Evolutionary conservation across 2,113 vertebrate species (phyloP), one percentile per base, ranked within the genome.

Genomic region (Coturnix japonica): DNA sequence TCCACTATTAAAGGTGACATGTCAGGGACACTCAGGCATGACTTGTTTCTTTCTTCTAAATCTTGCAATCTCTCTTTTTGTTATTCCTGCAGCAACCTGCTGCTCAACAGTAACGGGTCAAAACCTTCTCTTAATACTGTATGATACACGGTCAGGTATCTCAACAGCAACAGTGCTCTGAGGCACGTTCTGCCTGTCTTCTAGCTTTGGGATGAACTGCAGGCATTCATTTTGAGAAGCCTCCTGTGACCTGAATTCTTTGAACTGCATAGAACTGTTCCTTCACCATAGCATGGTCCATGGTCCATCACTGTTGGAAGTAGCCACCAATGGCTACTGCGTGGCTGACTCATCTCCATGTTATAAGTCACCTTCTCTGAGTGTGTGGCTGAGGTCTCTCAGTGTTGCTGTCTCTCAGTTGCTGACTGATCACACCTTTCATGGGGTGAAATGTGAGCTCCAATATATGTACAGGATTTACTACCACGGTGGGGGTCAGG

Each of bases 241-340:
- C 35, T 18, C 11, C 5, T 39, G 25, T 39, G 60, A 28, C 35
- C 17, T 63, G 60, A 63, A 37, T 25, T 37, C 33, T 63, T 28
- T 63, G 37, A 63, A 39, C 37, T 37, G 23, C 18, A 19, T 25
- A 63, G 60, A 17, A 63, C 7, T 28, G 25, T 26, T 63, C 25
- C 60, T 39, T 63, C 25, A 39, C 60, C 7, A 28, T 28, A 63
- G 7, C 1, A 0, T 14, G 31, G 21, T 66, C 70, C 1, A 0
- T 14, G 35, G 18, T 66, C 64, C 35, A 39, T 8, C 2, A 3
- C 31, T 71, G 6, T 41, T 85, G 57, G 33, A 46, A 80, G 35
- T 7, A 65, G 20, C 8, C 74, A 12, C 21, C 18, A 47, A 66
- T 28, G 25, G 19, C 41, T 84, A 12, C 7, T 57, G 39, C 47